phyloP scores from a whole-genome alignment of 2,888 invertebrate species.

The Rhabditoides inermis region DNA sequence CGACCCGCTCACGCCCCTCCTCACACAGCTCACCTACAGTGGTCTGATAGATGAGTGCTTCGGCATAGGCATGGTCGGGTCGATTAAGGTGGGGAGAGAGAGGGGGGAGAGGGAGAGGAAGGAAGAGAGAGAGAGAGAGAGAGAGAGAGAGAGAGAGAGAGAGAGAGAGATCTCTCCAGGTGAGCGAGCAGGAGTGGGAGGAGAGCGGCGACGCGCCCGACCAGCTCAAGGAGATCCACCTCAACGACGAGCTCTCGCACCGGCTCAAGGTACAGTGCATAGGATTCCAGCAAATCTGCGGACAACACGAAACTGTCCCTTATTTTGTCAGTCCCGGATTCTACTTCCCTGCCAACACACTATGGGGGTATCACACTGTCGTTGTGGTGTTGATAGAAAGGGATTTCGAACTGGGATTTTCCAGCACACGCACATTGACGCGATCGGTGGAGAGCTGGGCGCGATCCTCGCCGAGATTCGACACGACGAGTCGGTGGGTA shows the following conservation, averaged over 20 bases:
- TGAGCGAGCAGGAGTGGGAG: conserved; percentile 17
- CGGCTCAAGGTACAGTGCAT: no score
- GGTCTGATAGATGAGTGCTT: conserved; percentile 72
- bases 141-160: no score
- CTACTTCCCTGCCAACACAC: no score
- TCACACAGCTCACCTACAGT: conserved; percentile 91
- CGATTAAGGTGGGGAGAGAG: conserved; percentile 30
- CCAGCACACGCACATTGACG: conserved; percentile 31
- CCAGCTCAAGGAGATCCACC: conserved; percentile 25
- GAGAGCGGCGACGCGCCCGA: conserved; percentile 15
- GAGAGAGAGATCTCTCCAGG: no score
- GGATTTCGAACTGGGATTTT: no score
- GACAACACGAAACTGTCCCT: no score
- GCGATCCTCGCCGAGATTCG: conserved; percentile 29
- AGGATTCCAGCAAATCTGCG: no score
- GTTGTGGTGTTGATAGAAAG: no score
- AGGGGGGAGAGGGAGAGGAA: no score
- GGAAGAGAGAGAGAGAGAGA: no score
- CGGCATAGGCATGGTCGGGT: conserved; percentile 26
- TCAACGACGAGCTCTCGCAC: conserved; percentile 35
- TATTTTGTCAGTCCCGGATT: no score
- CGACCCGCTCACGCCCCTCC: conserved; percentile 81
- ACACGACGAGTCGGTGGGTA: conserved; percentile 21
- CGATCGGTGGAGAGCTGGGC: conserved; percentile 25
- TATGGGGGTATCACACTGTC: no score